Evolutionary conservation across 2,888 invertebrate species (phyloP), one percentile per base, ranked within the genome.

Genomic region (Machimus rusticus): DNA sequence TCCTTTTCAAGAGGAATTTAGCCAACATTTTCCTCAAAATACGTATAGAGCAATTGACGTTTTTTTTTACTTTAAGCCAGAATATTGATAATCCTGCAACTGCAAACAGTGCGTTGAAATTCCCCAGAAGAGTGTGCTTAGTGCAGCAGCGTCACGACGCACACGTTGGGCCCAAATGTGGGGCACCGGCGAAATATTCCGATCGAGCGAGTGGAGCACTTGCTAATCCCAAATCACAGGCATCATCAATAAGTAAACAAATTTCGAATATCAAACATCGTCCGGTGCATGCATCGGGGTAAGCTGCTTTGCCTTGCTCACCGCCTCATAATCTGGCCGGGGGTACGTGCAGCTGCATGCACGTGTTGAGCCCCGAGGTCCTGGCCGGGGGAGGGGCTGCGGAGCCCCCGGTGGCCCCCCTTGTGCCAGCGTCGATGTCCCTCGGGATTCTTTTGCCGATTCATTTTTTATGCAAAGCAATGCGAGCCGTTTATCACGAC

Each of bases 381-480:
- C 57, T 23, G 19, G 6, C 57, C 19, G 34, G 34, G 6, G 34
- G 0, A 5, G 0, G 37, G 23, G 34, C 3, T n/a, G 39, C 14
- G 9, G 39, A n/a, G 39, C 37, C 19, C 37, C 76, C n/a, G n/a
- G 23, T n/a, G 6, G n/a, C n/a, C n/a, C 16, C 6, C 77, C 77
- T 2, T n/a, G 31, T 5, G 34, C 31, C 37, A 77, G 19, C 19
- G n/a, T 39, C 66, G 66, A 66, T 37, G 37, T 77, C 77, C 77
- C 77, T 77, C 19, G 77, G 77, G 77, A 77, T 39, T 19, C 23
- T 77, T 77, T 77, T 66, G 23, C 28, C 66, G 77, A 39, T 77
- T 77, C 77, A 39, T 77, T 77, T 77, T 77, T 77, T 77, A 77
- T 77, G 77, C 39, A 39, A 77, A 77, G 77, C 39, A 77, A 39